phyloP scores from a whole-genome alignment of 2,113 vertebrate species.

The Synchiropus splendidus region DNA sequence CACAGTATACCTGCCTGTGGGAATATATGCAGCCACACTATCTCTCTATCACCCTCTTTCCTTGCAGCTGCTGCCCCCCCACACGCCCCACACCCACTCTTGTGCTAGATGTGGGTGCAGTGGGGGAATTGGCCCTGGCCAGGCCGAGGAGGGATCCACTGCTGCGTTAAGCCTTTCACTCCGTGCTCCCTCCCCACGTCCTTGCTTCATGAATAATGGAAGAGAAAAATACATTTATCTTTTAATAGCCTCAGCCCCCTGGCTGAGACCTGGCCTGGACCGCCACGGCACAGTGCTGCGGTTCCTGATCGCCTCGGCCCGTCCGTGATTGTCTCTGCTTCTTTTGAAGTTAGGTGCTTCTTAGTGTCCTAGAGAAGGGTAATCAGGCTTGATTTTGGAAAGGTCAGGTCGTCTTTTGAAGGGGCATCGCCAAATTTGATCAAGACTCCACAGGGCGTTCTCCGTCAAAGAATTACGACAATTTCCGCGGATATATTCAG shows the following conservation, averaged over 20 bases:
- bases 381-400: constrained; percentile 69
- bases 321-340: constrained; percentile 59
- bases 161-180: constrained; percentile 68
- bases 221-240: constrained; percentile 74
- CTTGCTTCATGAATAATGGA: constrained; percentile 72
- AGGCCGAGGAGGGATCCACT: constrained; percentile 60
- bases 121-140: constrained; percentile 44
- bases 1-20: constrained; percentile 20
- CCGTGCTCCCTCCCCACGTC: constrained; percentile 51
- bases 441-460: constrained; percentile 7
- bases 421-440: constrained; percentile 43
- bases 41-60: constrained; percentile 34
- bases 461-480: constrained; percentile 29
- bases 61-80: constrained; percentile 51
- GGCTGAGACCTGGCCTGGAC: constrained; percentile 49
- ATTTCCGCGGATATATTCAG: constrained; percentile 15
- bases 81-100: constrained; percentile 26
- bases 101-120: constrained; percentile 46
- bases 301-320: constrained; percentile 42
- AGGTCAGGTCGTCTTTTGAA: constrained; percentile 55
- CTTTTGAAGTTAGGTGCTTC: constrained; percentile 67
- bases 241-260: constrained; percentile 66
- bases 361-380: constrained; percentile 74
- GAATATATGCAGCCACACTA: constrained; percentile 39
- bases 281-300: constrained; percentile 36